Evolutionary conservation across 2,797 vertebrate genomes (phyloP).

Genomic region (Parauchenoglanis ngamensis): DNA sequence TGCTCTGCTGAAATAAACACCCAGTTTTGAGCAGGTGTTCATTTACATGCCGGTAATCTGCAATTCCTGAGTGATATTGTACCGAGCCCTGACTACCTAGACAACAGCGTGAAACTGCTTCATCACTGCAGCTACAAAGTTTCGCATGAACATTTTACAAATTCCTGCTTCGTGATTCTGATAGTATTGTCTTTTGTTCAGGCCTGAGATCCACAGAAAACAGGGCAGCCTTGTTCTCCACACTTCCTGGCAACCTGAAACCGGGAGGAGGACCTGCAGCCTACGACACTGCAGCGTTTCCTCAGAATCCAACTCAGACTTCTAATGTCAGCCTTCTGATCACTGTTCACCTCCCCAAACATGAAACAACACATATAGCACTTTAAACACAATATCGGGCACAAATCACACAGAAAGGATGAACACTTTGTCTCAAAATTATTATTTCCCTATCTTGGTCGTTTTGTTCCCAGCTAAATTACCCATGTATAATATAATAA

Average conservation of each 20-base stretch:
- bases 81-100: background rate
- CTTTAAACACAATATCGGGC: background rate
- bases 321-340: background rate
- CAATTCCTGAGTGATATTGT: background rate
- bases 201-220: slow-evolving; percentile 44
- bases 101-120: background rate
- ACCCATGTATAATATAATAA: background rate
- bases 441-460: background rate
- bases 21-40: background rate
- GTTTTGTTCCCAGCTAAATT: background rate
- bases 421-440: too few species aligned
- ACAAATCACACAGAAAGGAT: background rate
- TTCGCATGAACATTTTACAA: slow-evolving; percentile 1
- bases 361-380: background rate
- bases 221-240: slow-evolving; percentile 57
- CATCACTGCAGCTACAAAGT: background rate
- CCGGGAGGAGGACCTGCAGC: slow-evolving; percentile 40
- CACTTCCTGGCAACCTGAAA: slow-evolving; percentile 55
- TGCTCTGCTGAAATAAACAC: background rate
- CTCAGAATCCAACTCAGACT: background rate
- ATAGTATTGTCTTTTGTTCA: slow-evolving; percentile 51
- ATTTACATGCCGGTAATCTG: background rate
- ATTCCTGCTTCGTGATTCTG: slow-evolving; percentile 29
- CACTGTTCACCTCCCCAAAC: background rate
- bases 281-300: slow-evolving; percentile 20